Base-by-base conservation (phyloP, 2,113 vertebrate species). In the Heterocephalus glaber region DNA sequence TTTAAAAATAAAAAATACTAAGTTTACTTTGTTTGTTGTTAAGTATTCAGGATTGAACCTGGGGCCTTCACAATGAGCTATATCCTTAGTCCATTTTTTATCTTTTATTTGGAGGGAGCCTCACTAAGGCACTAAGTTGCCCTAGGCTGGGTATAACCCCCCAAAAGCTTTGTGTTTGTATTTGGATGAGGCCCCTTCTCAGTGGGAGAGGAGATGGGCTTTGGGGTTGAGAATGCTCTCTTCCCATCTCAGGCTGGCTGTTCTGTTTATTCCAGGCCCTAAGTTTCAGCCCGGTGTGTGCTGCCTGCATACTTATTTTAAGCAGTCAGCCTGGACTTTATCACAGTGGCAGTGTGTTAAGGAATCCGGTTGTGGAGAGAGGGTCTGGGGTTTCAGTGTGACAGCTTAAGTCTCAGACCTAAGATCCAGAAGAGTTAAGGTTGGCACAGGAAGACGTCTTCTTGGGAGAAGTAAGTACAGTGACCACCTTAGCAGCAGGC, bases 311-410 rank as follows among this genome's bases (percentile, higher is more conserved):
- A 76, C 95, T 90, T 97, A 65, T 89, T 79, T 94, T 87, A 95
- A 95, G 72, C n/a, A 52, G 20, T 44, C 61, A 76, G 72, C 91
- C 94, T 97, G 94, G 87, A 88, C 24, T 96, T 92, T 82, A 83
- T 97, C 90, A 86, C 81, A 58, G 61, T 28, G 65, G 66, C 85
- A 79, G n/a, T 68, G 65, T 86, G 90, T 92, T 33, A 79, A 70
- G 49, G 60, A 87, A 68, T 63, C 4, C 6, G 14, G n/a, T 79
- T 47, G 41, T 68, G 81, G 52, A 44, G 54, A 52, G n/a, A 52
- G 44, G 13, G n/a, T 66, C n/a, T 63, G 41, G 74, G n/a, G 12
- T 66, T 81, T 95, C 86, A 28, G 56, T 80, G 63, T 44, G 61
- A 52, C 41, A 85, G 58, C 16, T 26, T 26, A 61, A 81, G 89